Percentiles rank a stretch among this genome's conserved stretches.
phyloP scores from a whole-genome alignment of 2,797 vertebrate genomes.

The Characodon lateralis region DNA sequence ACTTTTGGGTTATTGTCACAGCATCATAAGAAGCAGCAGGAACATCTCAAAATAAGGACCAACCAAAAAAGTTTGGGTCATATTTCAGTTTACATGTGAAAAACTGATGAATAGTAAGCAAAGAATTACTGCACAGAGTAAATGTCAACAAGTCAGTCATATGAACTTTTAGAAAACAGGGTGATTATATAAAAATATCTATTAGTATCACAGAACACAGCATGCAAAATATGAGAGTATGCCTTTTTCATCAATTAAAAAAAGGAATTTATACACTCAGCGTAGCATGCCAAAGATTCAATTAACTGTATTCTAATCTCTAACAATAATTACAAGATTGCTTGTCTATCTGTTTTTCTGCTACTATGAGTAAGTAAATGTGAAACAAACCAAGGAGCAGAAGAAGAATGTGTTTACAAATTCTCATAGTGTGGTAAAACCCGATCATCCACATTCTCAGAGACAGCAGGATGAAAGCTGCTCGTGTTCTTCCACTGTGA shows the following conservation, averaged over 20 bases:
- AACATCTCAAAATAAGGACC: background rate
- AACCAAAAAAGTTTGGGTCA: background rate
- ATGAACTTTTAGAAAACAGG: background rate
- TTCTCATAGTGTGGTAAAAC: constrained; percentile 45
- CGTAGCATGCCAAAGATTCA: constrained; percentile 13
- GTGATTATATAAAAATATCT: background rate
- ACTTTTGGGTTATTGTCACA: background rate
- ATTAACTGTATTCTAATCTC: constrained; percentile 31
- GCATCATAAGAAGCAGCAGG: background rate
- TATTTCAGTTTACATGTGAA: background rate
- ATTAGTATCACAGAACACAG: background rate
- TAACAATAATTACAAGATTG: constrained; percentile 24
- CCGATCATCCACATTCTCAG: constrained; percentile 50
- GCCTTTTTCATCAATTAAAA: background rate
- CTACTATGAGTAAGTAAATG: constrained; percentile 11
- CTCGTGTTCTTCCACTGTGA: constrained; percentile 56
- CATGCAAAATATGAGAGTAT: background rate
- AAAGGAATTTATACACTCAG: too few species aligned
- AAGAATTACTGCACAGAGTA: background rate
- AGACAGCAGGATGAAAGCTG: constrained; percentile 64
- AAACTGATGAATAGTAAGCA: background rate
- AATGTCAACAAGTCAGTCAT: background rate
- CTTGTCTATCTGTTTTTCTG: constrained; percentile 13
- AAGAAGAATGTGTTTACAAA: constrained; percentile 33
- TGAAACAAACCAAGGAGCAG: constrained; percentile 15